phyloP scores from a whole-genome alignment of 1,140 invertebrate genomes.

The Procambarus virginalis region DNA sequence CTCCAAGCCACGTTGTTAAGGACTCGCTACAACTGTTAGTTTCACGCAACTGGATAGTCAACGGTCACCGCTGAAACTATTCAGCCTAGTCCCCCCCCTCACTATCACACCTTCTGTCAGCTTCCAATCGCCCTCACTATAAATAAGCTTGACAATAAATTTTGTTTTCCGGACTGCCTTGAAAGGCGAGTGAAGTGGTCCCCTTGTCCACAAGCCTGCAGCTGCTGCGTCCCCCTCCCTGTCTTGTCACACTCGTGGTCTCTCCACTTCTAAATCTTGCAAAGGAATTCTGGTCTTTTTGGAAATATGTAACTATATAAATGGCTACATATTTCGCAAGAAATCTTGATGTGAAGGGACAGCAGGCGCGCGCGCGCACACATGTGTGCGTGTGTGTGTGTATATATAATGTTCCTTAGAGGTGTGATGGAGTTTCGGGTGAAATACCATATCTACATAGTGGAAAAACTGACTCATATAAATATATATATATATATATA shows the following conservation, averaged over 20 bases:
- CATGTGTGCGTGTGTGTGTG: no score
- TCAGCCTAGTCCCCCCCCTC: no score
- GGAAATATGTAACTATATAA: background rate
- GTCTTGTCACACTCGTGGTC: background rate
- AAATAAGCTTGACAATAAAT: background rate
- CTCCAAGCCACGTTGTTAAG: no score
- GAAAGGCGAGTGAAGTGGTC: background rate
- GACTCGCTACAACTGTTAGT: no score
- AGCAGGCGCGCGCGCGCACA: no score
- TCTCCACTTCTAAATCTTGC: background rate
- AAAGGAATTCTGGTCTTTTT: background rate
- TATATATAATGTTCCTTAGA: background rate
- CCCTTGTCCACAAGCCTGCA: background rate
- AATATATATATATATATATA: slow-evolving; percentile 1
- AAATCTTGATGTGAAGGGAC: background rate
- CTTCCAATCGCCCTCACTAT: background rate
- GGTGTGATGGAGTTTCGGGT: background rate
- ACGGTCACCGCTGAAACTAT: no score
- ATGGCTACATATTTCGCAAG: background rate
- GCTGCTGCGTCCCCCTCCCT: no score
- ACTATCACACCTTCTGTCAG: background rate
- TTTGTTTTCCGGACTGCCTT: background rate
- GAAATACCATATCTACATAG: background rate
- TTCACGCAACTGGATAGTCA: no score
- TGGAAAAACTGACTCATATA: slow-evolving; percentile 13